A percentile compares a stretch with the other conserved stretches of the same genome.
Evolutionary conservation across 2,888 invertebrate species (phyloP).

Genomic region (Apoda limacodes): DNA sequence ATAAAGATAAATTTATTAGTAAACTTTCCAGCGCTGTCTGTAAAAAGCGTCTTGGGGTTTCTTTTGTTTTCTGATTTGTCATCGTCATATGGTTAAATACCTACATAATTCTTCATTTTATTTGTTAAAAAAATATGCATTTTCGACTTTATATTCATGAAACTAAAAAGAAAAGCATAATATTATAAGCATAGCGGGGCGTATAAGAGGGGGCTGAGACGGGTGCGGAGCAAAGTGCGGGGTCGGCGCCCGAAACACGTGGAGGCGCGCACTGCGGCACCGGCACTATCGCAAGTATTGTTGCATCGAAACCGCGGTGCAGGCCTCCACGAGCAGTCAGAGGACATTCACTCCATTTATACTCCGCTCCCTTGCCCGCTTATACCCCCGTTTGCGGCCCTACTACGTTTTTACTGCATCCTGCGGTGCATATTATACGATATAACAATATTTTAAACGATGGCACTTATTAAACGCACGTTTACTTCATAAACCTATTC

Average conservation of each 20-base stretch:
- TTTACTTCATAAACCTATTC: too few species aligned
- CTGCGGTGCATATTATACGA: too few species aligned
- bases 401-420: slow-evolving; percentile 29
- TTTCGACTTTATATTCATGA: too few species aligned
- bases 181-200: too few species aligned
- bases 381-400: slow-evolving; percentile 32
- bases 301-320: slow-evolving; percentile 56
- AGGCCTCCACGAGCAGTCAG: slow-evolving; percentile 68
- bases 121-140: too few species aligned
- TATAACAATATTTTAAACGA: slow-evolving; percentile 19
- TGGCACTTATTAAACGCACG: background rate
- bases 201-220: slow-evolving; percentile 48
- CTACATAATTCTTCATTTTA: too few species aligned
- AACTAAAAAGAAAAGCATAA: slow-evolving; percentile 41
- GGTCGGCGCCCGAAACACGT: slow-evolving; percentile 44
- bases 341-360: slow-evolving; percentile 44
- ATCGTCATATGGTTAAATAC: too few species aligned
- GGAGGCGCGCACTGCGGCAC: slow-evolving; percentile 62
- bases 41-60: too few species aligned
- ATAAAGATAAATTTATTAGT: too few species aligned
- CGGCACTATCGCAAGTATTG: slow-evolving; percentile 19
- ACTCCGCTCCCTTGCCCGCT: slow-evolving; percentile 51
- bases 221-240: slow-evolving; percentile 25
- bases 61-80: too few species aligned
- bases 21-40: too few species aligned